Evolutionary conservation across 2,888 invertebrate species (phyloP).

Genomic region (Clivina fossor): DNA sequence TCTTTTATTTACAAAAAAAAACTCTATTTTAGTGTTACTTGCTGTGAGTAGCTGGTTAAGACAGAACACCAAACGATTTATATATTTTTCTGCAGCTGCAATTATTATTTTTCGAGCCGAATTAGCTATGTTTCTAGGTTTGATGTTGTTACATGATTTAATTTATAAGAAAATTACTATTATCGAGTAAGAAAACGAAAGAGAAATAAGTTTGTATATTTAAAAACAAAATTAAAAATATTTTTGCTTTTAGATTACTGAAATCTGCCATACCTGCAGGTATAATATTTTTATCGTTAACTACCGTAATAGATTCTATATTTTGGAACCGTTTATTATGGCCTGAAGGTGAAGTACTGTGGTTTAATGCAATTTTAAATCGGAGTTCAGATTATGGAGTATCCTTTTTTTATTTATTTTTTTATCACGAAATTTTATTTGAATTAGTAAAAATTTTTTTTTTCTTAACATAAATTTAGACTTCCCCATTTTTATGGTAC

Average conservation of each 20-base stretch:
- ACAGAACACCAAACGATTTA: slow-evolving; percentile 72
- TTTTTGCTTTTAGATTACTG: slow-evolving; percentile 60
- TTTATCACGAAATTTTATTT: slow-evolving; percentile 8
- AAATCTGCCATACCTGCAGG: slow-evolving; percentile 74
- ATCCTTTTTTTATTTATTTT: slow-evolving; percentile 70
- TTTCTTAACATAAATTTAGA: slow-evolving; percentile 60
- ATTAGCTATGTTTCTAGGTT: slow-evolving; percentile 80
- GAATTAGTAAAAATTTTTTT: slow-evolving; percentile 4
- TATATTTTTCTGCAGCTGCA: slow-evolving; percentile 82
- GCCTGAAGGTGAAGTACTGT: slow-evolving; percentile 98
- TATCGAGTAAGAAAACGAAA: slow-evolving; percentile 60
- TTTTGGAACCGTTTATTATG: slow-evolving; percentile 90
- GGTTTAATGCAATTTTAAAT: slow-evolving; percentile 92
- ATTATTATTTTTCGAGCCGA: slow-evolving; percentile 91
- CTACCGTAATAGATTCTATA: slow-evolving; percentile 83
- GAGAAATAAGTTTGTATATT: slow-evolving; percentile 14
- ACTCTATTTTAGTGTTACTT: slow-evolving; percentile 80
- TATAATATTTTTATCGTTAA: slow-evolving; percentile 65
- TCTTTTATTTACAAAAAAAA: slow-evolving; percentile 22
- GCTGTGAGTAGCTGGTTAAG: slow-evolving; percentile 85
- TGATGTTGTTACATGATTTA: slow-evolving; percentile 81
- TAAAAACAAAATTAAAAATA: slow-evolving; percentile 19
- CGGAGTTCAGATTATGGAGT: slow-evolving; percentile 97
- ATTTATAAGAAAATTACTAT: slow-evolving; percentile 68
- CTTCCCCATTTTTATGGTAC: slow-evolving; percentile 96